Evolutionary conservation across 1,140 invertebrate species (phyloP), one percentile per base, ranked within the genome.

Genomic region (Sitodiplosis mosellana): DNA sequence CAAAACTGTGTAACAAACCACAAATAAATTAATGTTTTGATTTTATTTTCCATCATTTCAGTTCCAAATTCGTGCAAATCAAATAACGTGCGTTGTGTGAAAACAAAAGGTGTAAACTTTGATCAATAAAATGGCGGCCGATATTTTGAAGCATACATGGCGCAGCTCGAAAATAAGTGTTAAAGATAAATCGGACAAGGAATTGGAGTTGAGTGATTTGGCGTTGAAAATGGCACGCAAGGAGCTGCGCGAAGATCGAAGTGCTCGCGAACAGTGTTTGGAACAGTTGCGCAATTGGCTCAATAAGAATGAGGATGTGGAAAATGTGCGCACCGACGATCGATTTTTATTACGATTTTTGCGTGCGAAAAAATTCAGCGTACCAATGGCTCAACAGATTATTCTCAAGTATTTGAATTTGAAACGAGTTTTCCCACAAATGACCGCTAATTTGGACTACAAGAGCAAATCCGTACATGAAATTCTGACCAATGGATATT

Each of bases 371-470:
- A 87, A 87, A 60, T 87, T 78, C 66, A 80, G 78, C 54, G 70
- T 89, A 15, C 79, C 78, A 1, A 76, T 85, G 72, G 79, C 85
- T 0, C 77, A 87, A 56, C 76, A 83, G 55, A 78, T 76, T 10
- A 57, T 90, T 8, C 67, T 87, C 10, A 87, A 85, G 56, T 89
- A 87, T 60, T 69, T 88, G 45, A 78, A 78, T 54, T 71, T 87
- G 46, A 69, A 80, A 34, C 75, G 77, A 55, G 73, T 67, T 19
- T 80, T 78, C 54, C 69, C 71, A 8, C 68, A 73, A 49, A 70
- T 76, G 52, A 78, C 75, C 57, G 67, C 69, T 38, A 70, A 77
- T 19, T 55, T 86, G 50, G 80, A 84, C 55, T 75, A 74, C 48
- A 60, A 72, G n/a, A 72, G 80, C 48, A 63, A 72, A 1, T 67